Conservation (phyloP, 37 sponge, comb jelly and placozoan species). For the Sycon ciliatum region DNA sequence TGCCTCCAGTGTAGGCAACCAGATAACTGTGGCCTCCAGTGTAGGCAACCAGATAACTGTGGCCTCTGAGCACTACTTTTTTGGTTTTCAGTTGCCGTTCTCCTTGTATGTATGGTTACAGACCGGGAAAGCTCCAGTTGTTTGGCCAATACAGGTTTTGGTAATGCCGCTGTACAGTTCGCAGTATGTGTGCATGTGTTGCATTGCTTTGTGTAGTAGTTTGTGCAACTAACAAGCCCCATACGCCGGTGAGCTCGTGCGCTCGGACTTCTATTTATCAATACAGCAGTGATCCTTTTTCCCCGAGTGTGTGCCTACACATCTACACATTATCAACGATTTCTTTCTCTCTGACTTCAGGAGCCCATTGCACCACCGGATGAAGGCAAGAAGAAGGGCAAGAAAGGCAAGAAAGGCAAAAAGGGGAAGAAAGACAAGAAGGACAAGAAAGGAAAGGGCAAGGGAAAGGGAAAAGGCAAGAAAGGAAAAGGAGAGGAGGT, state of each 20-base stretch:
- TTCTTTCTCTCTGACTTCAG: too few species aligned
- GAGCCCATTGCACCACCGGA: too few species aligned
- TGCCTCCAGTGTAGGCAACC: too few species aligned
- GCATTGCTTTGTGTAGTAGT: neutral
- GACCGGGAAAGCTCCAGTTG: too few species aligned
- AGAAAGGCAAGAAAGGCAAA: constrained; percentile 69
- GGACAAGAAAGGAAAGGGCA: constrained; percentile 57
- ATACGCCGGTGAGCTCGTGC: neutral
- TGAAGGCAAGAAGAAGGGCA: constrained; percentile 62
- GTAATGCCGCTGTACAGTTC: too few species aligned
- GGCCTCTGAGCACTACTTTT: neutral
- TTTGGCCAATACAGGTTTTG: too few species aligned
- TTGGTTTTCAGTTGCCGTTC: neutral
- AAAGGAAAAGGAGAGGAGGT: constrained; percentile 68
- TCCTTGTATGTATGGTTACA: neutral
- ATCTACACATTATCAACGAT: too few species aligned
- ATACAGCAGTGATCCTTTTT: too few species aligned
- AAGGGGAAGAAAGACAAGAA: constrained; percentile 52
- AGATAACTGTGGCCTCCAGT: too few species aligned
- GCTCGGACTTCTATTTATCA: neutral
- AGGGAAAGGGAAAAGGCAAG: constrained; percentile 61
- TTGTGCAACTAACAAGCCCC: neutral
- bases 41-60: too few species aligned
- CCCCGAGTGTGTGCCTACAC: too few species aligned
- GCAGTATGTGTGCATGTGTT: neutral